Evolutionary conservation across 2,797 vertebrate species (phyloP).

Genomic region (Morelia viridis): DNA sequence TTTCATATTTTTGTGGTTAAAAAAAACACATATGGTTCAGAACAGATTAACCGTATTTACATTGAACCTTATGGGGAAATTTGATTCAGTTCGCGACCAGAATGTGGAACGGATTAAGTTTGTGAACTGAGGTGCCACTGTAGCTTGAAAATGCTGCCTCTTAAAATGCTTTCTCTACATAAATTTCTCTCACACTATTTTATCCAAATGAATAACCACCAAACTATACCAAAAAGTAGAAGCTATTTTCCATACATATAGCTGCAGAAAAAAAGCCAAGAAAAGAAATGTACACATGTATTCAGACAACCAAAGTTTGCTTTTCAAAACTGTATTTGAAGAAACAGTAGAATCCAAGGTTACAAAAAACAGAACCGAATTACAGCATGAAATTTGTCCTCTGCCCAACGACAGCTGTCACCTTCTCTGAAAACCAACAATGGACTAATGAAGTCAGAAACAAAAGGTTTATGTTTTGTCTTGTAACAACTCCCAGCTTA

Average conservation of each 20-base stretch:
- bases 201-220: not conserved
- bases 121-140: too few species aligned
- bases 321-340: conserved; percentile 68
- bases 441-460: not conserved
- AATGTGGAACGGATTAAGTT: too few species aligned
- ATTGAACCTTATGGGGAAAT: too few species aligned
- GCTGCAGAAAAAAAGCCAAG: conserved; percentile 20
- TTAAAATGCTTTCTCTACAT: not conserved
- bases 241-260: conserved; percentile 24
- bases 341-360: conserved; percentile 63
- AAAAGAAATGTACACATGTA: conserved; percentile 47
- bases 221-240: not conserved
- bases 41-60: too few species aligned
- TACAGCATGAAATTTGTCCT: conserved; percentile 39
- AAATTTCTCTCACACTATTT: not conserved
- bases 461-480: not conserved
- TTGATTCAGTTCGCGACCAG: too few species aligned
- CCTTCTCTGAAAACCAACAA: not conserved
- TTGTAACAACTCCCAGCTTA: not conserved
- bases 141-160: not conserved
- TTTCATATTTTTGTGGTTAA: too few species aligned
- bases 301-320: conserved; percentile 61
- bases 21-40: too few species aligned
- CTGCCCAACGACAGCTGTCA: not conserved
- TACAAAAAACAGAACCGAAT: conserved; percentile 65